Percentiles rank a stretch among this genome's conserved stretches.
phyloP scores from a whole-genome alignment of 2,888 invertebrate species.

The Phania funesta region DNA sequence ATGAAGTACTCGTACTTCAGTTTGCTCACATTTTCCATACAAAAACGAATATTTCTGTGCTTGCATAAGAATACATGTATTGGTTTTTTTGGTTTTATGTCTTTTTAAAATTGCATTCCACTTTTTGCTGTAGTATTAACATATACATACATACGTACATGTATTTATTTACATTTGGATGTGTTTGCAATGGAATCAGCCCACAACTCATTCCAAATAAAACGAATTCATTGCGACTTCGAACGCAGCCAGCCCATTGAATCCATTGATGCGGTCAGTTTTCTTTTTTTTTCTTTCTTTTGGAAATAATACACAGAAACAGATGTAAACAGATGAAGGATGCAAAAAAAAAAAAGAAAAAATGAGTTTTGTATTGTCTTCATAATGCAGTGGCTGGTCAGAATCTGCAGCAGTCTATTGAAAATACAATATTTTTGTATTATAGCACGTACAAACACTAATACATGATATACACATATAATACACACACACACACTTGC shows the following conservation, averaged over 20 bases:
- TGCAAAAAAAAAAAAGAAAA: slow-evolving; percentile 3
- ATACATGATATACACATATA: background rate
- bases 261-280: slow-evolving; percentile 60
- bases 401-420: slow-evolving; percentile 38
- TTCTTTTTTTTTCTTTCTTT: slow-evolving; percentile 29
- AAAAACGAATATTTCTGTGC: background rate
- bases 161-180: background rate
- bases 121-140: background rate
- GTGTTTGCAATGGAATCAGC: slow-evolving; percentile 8
- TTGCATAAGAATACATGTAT: background rate
- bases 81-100: background rate
- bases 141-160: background rate
- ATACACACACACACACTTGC: background rate
- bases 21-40: background rate
- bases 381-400: slow-evolving; percentile 35
- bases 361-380: slow-evolving; percentile 33
- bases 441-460: background rate
- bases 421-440: slow-evolving; percentile 33
- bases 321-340: slow-evolving; percentile 54
- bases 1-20: too few species aligned
- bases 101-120: background rate
- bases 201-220: too few species aligned
- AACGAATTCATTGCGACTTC: background rate
- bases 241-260: slow-evolving; percentile 26
- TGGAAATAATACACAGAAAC: slow-evolving; percentile 45